Evolutionary conservation across 2,113 vertebrate species (phyloP).

Genomic region (Bambusicola thoracicus): DNA sequence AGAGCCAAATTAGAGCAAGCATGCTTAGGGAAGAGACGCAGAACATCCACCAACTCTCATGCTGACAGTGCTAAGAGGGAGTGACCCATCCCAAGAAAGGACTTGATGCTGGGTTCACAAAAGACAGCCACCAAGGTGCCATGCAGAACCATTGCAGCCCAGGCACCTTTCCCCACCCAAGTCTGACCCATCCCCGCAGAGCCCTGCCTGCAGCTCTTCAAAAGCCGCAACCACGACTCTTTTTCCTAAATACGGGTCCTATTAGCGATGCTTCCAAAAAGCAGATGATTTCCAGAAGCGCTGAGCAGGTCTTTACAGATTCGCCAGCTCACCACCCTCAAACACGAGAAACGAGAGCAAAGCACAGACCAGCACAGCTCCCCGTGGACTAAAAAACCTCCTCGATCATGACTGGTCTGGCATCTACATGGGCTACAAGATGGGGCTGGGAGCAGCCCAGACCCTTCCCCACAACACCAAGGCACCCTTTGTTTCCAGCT

Average conservation of each 20-base stretch:
- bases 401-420: neutral
- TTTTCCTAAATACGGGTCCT: neutral
- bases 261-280: neutral
- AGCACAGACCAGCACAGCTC: neutral
- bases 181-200: neutral
- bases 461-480: neutral
- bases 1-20: neutral
- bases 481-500: fast-evolving
- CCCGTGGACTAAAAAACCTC: neutral
- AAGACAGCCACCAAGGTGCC: fast-evolving
- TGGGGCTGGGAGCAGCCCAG: neutral
- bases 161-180: constrained; percentile 13
- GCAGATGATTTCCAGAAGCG: neutral
- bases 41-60: neutral
- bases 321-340: neutral
- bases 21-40: fast-evolving
- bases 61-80: too few species aligned
- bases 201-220: fast-evolving
- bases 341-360: neutral
- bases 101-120: neutral
- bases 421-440: neutral
- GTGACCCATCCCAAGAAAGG: neutral
- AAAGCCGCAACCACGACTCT: neutral
- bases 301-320: neutral
- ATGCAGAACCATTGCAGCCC: neutral